These are phyloP conservation scores for Brachionus rotundiformis DNA, from an alignment of 1,140 invertebrate genomes.

Conservation along the genomic window DNA sequence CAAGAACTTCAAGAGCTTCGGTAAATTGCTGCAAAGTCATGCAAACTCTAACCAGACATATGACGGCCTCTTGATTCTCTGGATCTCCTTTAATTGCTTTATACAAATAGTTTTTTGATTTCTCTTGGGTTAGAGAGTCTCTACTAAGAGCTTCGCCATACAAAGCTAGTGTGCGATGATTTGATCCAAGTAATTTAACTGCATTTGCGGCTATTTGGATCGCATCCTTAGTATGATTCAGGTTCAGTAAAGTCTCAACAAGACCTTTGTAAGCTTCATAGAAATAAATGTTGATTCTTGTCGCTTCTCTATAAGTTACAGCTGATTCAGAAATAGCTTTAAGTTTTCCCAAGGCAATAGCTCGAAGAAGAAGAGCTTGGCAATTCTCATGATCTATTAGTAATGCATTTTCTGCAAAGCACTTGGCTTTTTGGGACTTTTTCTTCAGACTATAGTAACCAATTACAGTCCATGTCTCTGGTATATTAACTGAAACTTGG, in stretches of 20 bases:
- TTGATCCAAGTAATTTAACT: slow-evolving; percentile 46
- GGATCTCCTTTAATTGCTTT: slow-evolving; percentile 51
- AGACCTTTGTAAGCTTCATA: slow-evolving; percentile 48
- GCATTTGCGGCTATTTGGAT: slow-evolving; percentile 49
- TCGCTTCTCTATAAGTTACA: slow-evolving; percentile 42
- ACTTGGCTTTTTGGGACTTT: slow-evolving; percentile 51
- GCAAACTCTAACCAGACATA: slow-evolving; percentile 45
- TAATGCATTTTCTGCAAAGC: slow-evolving; percentile 48
- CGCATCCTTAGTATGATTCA: slow-evolving; percentile 51
- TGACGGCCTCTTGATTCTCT: slow-evolving; percentile 37
- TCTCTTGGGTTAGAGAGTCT: slow-evolving; percentile 22
- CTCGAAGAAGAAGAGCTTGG: slow-evolving; percentile 39
- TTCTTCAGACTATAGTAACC: slow-evolving; percentile 50
- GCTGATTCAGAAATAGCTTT: slow-evolving; percentile 41
- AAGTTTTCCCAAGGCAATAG: slow-evolving; percentile 37
- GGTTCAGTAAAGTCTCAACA: slow-evolving; percentile 28
- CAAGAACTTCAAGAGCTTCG: slow-evolving; percentile 45
- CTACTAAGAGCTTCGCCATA: slow-evolving; percentile 47
- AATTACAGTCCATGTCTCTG: slow-evolving; percentile 45
- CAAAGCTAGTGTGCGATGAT: slow-evolving; percentile 46
- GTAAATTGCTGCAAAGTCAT: slow-evolving; percentile 51
- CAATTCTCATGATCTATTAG: slow-evolving; percentile 48
- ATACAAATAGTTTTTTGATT: slow-evolving; percentile 49
- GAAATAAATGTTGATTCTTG: slow-evolving; percentile 43
- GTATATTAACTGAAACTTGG: slow-evolving; percentile 47